Evolutionary conservation across 2,797 vertebrate species (phyloP), one percentile per base, ranked within the genome.

Genomic region (Mus caroli): DNA sequence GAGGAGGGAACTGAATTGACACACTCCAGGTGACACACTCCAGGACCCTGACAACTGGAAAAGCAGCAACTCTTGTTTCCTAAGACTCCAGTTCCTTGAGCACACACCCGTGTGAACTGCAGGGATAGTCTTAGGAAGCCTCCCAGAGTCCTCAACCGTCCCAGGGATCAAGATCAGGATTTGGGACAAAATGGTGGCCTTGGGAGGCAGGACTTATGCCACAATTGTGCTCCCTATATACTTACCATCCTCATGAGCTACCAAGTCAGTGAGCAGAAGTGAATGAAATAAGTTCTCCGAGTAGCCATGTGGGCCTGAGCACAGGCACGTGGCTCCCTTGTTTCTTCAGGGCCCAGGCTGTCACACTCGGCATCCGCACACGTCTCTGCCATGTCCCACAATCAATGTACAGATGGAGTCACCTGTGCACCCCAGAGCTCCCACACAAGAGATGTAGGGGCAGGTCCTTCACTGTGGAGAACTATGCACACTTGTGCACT

Each of bases 191-290:
- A 73, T 4, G 11, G 40, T 54, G 76, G 75, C 52, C 75, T 50
- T 43, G 17, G 58, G 71, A 83, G 24, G 43, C 56, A 67, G 78
- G 37, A 34, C 37, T 71, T 11, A n/a, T 9, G 58, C 67, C 52
- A 3, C 69, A 54, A 17, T 12, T 11, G 12, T 31, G 1, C 71
- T 37, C 13, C 31, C 0, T 0, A n/a, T 15, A 40, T 17, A 24
- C 9, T 10, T 11, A 0, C 9, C 15, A 54, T 50, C 15, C 0
- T 14, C 22, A 31, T 83, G 37, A 54, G 34, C 54, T 37, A 43
- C 22, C 28, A 50, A 31, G 64, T 26, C 64, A 20, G 2, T 0
- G 22, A 43, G 76, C 64, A 86, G 31, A 76, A 13, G 10, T 34
- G 26, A n/a, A 9, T 14, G n/a, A 40, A 34, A 37, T 13, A 34